Evolutionary conservation across 2,113 vertebrate species (phyloP).

Genomic region (Brienomyrus longianalis): DNA sequence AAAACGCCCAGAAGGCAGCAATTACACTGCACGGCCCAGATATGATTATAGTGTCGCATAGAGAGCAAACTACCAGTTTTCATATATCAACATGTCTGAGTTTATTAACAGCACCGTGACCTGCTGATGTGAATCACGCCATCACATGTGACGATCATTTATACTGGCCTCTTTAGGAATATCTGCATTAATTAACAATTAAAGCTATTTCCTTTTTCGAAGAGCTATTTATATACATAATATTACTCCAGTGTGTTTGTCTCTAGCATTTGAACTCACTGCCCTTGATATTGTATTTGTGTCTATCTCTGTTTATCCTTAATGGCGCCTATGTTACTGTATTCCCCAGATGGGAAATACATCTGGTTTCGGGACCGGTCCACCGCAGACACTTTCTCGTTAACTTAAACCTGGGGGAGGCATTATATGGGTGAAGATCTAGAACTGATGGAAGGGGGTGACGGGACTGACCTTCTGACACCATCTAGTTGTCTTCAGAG

Average conservation of each 20-base stretch:
- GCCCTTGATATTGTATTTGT: neutral
- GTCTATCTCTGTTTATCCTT: neutral
- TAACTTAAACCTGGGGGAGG: neutral
- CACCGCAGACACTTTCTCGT: neutral
- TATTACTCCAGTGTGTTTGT: neutral
- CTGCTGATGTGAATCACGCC: slow-evolving; percentile 23
- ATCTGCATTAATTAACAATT: neutral
- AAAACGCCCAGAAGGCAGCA: slow-evolving; percentile 29
- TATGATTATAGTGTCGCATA: slow-evolving; percentile 27
- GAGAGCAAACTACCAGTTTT: slow-evolving; percentile 40
- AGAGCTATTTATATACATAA: neutral
- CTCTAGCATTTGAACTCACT: neutral
- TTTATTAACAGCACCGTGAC: slow-evolving; percentile 40
- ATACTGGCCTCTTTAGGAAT: slow-evolving; percentile 45
- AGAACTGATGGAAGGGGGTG: neutral
- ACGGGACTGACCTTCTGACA: neutral
- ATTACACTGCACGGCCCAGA: slow-evolving; percentile 35
- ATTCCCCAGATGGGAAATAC: neutral
- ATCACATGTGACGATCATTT: slow-evolving; percentile 6
- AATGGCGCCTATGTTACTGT: neutral
- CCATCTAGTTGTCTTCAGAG: neutral
- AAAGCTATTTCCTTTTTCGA: neutral
- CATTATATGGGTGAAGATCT: neutral
- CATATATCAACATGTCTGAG: slow-evolving; percentile 33
- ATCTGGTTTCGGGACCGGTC: neutral